Evolutionary conservation across 2,113 vertebrate species (phyloP).

Genomic region (Stercorarius parasiticus): DNA sequence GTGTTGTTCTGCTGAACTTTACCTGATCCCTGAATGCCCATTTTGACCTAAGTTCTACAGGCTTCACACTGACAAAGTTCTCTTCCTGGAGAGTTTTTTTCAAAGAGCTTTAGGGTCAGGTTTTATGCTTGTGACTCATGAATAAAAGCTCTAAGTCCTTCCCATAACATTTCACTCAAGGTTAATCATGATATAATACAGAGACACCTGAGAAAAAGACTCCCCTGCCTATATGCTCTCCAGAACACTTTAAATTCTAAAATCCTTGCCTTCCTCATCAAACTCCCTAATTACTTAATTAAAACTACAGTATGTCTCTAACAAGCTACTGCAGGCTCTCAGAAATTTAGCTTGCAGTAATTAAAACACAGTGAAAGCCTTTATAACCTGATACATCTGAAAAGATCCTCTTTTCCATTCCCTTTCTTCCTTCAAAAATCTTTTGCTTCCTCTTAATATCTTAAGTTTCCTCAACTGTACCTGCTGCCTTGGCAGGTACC

Average conservation of each 20-base stretch:
- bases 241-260: conserved; percentile 18
- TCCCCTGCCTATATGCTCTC: neutral
- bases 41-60: neutral
- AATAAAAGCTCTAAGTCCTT: conserved; percentile 10
- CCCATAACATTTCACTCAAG: neutral
- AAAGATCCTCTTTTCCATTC: neutral
- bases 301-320: neutral
- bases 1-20: neutral
- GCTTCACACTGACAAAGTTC: neutral
- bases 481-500: neutral
- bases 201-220: neutral
- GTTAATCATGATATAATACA: conserved; percentile 2
- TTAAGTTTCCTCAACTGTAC: neutral
- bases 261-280: conserved; percentile 17
- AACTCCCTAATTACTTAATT: conserved; percentile 30
- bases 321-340: neutral
- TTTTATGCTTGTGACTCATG: neutral
- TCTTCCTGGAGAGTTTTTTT: neutral
- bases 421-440: neutral
- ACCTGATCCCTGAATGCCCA: neutral
- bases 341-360: conserved; percentile 2
- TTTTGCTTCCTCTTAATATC: neutral
- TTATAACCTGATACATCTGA: neutral
- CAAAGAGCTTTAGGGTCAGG: neutral
- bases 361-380: neutral